Evolutionary conservation across 2,113 vertebrate genomes (phyloP), one percentile per base, ranked within the genome.

Genomic region (Hemichromis elongatus): DNA sequence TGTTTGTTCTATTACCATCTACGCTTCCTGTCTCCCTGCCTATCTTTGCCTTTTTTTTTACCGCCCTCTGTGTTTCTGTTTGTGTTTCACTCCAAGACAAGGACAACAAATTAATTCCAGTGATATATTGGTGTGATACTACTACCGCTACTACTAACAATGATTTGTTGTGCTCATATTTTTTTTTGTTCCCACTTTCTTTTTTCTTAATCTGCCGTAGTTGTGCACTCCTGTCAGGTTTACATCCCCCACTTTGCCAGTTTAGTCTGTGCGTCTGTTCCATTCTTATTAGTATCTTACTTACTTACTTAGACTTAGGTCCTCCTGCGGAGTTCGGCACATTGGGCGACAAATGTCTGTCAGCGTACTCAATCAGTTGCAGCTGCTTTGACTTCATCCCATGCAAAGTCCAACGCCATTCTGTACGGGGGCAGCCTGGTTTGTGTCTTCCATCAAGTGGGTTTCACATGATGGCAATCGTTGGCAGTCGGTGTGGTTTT

Each of bases 1-100:
- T 83, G 26, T 89, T 87, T 87, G 40, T 77, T 89, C 40, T 59
- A 30, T 68, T 82, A n/a, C 47, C 56, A 55, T 68, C 42, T 42
- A n/a, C 26, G 50, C 19, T 21, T 77, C 9, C 30, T 24, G 24
- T 75, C 28, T 75, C 28, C 24, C 66, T 35, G 5, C 81, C 61
- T 50, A 6, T 77, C 35, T 81, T 73, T n/a, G n/a, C n/a, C 6
- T 47, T 54, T 21, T 77, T 81, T 79, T 77, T 79, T 19, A 28
- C 75, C 12, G 53, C 78, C 5, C 35, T 42, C 6, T 47, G n/a
- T 5, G 6, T 4, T n/a, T 75, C 45, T 30, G 42, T 73, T 30
- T 75, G 26, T 50, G 37, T 70, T 42, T 45, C 40, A 45, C 5
- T 70, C 28, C 75, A 83, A 77, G 56, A 82, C 56, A 61, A 70